Percentiles rank a stretch among this genome's conserved stretches.
Evolutionary conservation across 2,888 invertebrate genomes (phyloP).

Genomic region (Spisula solida): DNA sequence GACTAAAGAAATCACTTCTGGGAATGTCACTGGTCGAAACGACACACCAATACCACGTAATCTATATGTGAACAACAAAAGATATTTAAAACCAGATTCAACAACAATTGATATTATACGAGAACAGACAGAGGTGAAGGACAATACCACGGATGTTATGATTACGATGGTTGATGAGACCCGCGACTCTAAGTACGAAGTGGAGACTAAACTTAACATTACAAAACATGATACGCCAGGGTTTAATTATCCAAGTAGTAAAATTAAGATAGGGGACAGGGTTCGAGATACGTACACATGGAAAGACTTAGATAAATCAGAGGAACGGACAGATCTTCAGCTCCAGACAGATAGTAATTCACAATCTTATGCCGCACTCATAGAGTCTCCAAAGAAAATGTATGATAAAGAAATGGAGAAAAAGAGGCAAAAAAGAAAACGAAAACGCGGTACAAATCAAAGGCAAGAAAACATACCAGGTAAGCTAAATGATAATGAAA

Average conservation of each 20-base stretch:
- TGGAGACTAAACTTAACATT: not conserved
- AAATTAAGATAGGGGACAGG: not conserved
- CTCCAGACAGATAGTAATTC: constrained; percentile 3
- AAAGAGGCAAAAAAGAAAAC: constrained; percentile 43
- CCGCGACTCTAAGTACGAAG: not conserved
- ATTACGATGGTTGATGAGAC: not conserved
- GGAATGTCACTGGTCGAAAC: not conserved
- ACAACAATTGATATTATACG: not conserved
- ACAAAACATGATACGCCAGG: not conserved
- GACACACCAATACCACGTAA: constrained; percentile 14
- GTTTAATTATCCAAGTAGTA: not conserved
- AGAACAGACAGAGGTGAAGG: not conserved
- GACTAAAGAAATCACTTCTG: not conserved
- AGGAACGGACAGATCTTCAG: not conserved
- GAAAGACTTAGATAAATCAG: no score
- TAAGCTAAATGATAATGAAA: not conserved
- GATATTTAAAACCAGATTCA: not conserved
- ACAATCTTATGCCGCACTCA: not conserved
- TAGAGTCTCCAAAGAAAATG: not conserved
- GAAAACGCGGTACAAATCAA: constrained; percentile 32
- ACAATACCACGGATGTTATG: not conserved
- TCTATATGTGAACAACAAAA: not conserved
- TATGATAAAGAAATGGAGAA: constrained; percentile 40
- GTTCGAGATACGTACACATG: not conserved
- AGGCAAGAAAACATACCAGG: constrained; percentile 23